Conservation (phyloP, 2,888 invertebrate genomes). For the Toxonevra muliebris region DNA sequence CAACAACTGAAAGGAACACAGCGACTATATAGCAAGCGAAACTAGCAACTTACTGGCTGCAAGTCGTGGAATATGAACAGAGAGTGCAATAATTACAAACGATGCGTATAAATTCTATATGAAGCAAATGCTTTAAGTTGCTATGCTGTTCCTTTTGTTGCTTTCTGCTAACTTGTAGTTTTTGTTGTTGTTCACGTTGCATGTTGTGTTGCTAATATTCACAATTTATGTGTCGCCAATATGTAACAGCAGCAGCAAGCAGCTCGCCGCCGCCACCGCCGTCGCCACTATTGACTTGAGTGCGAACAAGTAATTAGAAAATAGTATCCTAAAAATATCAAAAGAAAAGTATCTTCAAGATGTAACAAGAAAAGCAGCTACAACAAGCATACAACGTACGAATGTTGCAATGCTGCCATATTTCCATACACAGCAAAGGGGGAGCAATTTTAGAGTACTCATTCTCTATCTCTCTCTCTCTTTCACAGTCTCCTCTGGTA, state of each 20-base stretch:
- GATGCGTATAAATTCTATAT: neutral
- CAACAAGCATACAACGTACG: neutral
- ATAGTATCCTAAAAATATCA: slow-evolving; percentile 36
- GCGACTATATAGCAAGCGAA: slow-evolving; percentile 6
- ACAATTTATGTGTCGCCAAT: slow-evolving; percentile 55
- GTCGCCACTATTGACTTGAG: slow-evolving; percentile 31
- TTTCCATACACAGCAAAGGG: too few species aligned
- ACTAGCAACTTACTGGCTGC: slow-evolving; percentile 1
- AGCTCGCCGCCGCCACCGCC: slow-evolving; percentile 28
- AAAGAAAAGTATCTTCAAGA: slow-evolving; percentile 8
- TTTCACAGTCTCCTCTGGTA: too few species aligned
- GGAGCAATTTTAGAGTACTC: too few species aligned
- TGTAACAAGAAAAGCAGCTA: slow-evolving; percentile 10
- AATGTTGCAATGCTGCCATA: too few species aligned
- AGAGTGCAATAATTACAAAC: too few species aligned
- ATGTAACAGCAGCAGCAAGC: slow-evolving; percentile 28
- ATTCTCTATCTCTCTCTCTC: too few species aligned
- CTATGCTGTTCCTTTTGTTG: slow-evolving; percentile 1
- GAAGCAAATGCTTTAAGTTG: slow-evolving; percentile 11
- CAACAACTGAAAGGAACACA: slow-evolving; percentile 16
- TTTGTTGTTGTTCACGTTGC: too few species aligned
- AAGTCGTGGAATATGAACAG: too few species aligned
- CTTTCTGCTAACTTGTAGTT: slow-evolving; percentile 15
- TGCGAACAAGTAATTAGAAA: slow-evolving; percentile 59
- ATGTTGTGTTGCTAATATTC: slow-evolving; percentile 49